Percentiles rank a stretch among this genome's conserved stretches.
Evolutionary conservation across 2,113 vertebrate genomes (phyloP).

Genomic region (Steatornis caripensis): DNA sequence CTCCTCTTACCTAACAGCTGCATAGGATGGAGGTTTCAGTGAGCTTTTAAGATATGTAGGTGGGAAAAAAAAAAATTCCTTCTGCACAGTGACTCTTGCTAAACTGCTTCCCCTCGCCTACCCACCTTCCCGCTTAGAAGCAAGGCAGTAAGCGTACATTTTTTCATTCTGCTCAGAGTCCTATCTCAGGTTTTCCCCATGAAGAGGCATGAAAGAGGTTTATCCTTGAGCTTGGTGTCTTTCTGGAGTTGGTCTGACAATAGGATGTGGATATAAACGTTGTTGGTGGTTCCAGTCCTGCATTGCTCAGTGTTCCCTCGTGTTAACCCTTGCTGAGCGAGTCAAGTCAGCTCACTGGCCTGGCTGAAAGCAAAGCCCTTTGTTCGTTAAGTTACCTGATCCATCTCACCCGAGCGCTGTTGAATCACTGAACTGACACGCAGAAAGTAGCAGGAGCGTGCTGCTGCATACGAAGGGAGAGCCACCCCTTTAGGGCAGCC

Average conservation of each 20-base stretch:
- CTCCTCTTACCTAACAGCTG: neutral
- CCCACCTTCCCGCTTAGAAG: neutral
- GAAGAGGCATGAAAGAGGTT: neutral
- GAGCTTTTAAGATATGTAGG: neutral
- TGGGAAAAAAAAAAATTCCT: neutral
- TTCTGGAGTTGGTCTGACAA: neutral
- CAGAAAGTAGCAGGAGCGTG: neutral
- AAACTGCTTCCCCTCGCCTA: neutral
- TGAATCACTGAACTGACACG: neutral
- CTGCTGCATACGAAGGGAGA: neutral
- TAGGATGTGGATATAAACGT: neutral
- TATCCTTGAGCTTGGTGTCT: neutral
- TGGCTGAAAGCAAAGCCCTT: neutral
- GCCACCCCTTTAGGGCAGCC: neutral
- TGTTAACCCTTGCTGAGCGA: neutral
- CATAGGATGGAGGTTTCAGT: neutral
- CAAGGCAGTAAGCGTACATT: rapidly evolving
- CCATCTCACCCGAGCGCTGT: neutral
- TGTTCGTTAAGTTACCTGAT: neutral
- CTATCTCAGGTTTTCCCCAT: neutral
- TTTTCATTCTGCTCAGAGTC: neutral
- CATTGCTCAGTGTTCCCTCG: neutral
- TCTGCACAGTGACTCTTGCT: neutral
- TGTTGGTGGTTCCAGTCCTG: neutral
- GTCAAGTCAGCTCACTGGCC: neutral